A percentile compares a stretch with the other conserved stretches of the same genome.
Evolutionary conservation across 2,888 invertebrate genomes (phyloP).

Genomic region (Ligdia adustata): DNA sequence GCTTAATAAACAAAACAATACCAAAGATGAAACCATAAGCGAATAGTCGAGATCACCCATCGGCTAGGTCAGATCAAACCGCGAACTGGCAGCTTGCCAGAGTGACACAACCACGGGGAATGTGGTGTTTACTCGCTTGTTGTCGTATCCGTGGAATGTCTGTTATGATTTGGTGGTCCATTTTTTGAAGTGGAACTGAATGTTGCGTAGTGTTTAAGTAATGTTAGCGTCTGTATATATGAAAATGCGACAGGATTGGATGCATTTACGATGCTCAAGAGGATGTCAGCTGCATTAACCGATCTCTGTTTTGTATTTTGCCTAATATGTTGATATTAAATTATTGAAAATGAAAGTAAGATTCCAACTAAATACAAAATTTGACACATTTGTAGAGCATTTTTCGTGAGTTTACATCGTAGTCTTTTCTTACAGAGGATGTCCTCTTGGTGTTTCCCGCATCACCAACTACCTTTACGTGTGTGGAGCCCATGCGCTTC

Average conservation of each 20-base stretch:
- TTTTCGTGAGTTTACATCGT: not conserved
- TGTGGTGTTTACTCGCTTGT: slow-evolving; percentile 74
- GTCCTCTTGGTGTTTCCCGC: slow-evolving; percentile 86
- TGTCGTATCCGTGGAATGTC: slow-evolving; percentile 55
- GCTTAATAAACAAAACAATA: slow-evolving; percentile 30
- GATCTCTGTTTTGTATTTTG: too few relatives aligned
- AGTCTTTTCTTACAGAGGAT: slow-evolving; percentile 58
- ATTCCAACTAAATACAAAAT: too few relatives aligned
- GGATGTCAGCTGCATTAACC: too few relatives aligned
- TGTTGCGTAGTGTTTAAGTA: slow-evolving; percentile 15
- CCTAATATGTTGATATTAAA: too few relatives aligned
- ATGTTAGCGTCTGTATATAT: not conserved
- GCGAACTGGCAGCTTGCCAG: slow-evolving; percentile 62
- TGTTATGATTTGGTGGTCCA: slow-evolving; percentile 28
- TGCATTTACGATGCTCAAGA: not conserved
- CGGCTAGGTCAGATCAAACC: slow-evolving; percentile 65
- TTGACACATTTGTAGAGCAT: too few relatives aligned
- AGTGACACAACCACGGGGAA: slow-evolving; percentile 72
- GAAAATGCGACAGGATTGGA: not conserved
- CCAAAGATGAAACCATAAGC: slow-evolving; percentile 34
- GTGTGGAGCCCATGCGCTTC: slow-evolving; percentile 91
- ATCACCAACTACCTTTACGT: slow-evolving; percentile 90
- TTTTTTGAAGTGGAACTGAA: slow-evolving; percentile 10
- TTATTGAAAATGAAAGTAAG: too few relatives aligned
- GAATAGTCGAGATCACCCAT: slow-evolving; percentile 34